phyloP scores from a whole-genome alignment of 2,888 invertebrate species.

The Apotomis turbidana region DNA sequence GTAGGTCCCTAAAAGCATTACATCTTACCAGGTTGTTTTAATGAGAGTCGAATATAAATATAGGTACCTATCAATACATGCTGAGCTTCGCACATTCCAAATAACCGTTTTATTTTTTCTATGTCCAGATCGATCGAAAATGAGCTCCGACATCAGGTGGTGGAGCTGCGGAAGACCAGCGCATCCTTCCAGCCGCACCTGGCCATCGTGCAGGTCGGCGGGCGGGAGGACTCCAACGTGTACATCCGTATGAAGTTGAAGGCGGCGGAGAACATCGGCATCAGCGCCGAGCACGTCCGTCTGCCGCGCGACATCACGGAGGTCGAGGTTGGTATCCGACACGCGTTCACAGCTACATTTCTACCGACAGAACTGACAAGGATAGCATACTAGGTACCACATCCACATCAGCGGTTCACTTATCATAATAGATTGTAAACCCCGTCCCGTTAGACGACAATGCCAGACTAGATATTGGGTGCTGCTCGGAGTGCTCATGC shows the following conservation, averaged over 20 bases:
- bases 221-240: constrained; percentile 98
- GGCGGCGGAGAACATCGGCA: constrained; percentile 95
- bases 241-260: constrained; percentile 98
- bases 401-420: too few relatives aligned
- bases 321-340: constrained; percentile 82
- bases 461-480: too few relatives aligned
- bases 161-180: constrained; percentile 79
- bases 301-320: constrained; percentile 92
- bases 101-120: constrained; percentile 39
- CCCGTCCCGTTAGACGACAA: too few relatives aligned
- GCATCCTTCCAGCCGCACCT: constrained; percentile 89
- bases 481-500: too few relatives aligned
- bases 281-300: constrained; percentile 90
- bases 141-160: constrained; percentile 87
- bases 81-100: not conserved
- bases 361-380: too few relatives aligned
- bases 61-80: not conserved
- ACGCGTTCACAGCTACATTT: not conserved
- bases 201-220: constrained; percentile 98
- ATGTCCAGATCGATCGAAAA: constrained; percentile 87
- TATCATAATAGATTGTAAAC: too few relatives aligned
- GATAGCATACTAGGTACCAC: too few relatives aligned
- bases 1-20: too few relatives aligned
- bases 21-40: not conserved
- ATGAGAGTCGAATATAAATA: not conserved